Evolutionary conservation across 2,113 vertebrate species (phyloP).

Genomic region (Etheostoma spectabile): DNA sequence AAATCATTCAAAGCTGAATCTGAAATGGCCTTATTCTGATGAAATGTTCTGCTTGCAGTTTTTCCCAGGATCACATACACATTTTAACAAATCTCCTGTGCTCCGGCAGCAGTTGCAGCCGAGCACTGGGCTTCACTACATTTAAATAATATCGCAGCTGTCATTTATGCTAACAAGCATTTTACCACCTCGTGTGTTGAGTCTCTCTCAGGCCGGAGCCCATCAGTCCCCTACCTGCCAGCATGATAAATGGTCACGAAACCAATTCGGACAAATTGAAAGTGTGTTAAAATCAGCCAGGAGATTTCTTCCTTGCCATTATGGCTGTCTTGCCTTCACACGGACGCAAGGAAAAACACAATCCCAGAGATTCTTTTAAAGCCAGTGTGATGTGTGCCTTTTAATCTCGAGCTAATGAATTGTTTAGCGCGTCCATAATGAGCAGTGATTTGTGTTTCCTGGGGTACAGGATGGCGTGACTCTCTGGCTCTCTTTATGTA

Average conservation of each 20-base stretch:
- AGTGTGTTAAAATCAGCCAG: slow-evolving; percentile 54
- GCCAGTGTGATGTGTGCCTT: slow-evolving; percentile 38
- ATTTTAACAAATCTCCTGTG: slow-evolving; percentile 20
- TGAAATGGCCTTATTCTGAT: background rate
- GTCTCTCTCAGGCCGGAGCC: slow-evolving; percentile 53
- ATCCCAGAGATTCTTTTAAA: slow-evolving; percentile 47
- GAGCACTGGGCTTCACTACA: slow-evolving; percentile 30
- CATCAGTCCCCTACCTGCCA: slow-evolving; percentile 53
- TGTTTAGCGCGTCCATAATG: slow-evolving; percentile 70
- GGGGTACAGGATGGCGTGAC: slow-evolving; percentile 67
- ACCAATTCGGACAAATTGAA: slow-evolving; percentile 54
- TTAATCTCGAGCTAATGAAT: slow-evolving; percentile 70
- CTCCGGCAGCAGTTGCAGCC: slow-evolving; percentile 39
- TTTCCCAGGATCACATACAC: background rate
- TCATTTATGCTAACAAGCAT: slow-evolving; percentile 73
- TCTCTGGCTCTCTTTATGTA: slow-evolving; percentile 65
- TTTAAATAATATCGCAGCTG: slow-evolving; percentile 72
- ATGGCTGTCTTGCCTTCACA: slow-evolving; percentile 21
- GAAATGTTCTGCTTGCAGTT: background rate
- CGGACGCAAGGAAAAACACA: slow-evolving; percentile 29
- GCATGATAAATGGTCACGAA: slow-evolving; percentile 62
- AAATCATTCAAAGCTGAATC: slow-evolving; percentile 8
- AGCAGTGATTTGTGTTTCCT: slow-evolving; percentile 72
- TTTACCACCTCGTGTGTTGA: slow-evolving; percentile 58
- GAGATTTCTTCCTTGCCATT: slow-evolving; percentile 33